These are phyloP conservation scores for Leptestheria dahalacensis DNA, from an alignment of 1,140 invertebrate genomes.

Conservation along the genomic window DNA sequence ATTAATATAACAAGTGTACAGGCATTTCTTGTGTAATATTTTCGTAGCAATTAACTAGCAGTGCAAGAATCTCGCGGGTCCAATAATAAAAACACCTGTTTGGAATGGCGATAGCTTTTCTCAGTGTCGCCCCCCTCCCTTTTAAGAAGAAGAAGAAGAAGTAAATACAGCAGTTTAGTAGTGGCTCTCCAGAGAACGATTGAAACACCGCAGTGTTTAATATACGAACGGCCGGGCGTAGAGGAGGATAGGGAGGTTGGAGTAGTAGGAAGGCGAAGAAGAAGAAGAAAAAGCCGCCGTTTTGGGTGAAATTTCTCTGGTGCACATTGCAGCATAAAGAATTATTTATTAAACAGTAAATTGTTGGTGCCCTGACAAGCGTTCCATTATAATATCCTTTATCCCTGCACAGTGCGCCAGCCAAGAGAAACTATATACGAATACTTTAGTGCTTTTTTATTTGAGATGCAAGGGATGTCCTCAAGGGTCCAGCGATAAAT, in stretches of 20 bases:
- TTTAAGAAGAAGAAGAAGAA: neutral
- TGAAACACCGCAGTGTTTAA: neutral
- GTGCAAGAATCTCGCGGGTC: neutral
- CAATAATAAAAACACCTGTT: neutral
- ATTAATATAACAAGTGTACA: no score
- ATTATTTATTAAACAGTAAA: neutral
- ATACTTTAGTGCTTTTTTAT: neutral
- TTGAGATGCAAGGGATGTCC: neutral
- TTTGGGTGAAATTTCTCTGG: neutral
- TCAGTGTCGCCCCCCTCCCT: no score
- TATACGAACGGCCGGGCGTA: no score
- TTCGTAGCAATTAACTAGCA: no score
- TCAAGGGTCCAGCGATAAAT: neutral
- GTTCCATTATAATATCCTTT: neutral
- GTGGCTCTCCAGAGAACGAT: neutral
- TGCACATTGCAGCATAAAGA: neutral
- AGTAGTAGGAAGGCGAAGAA: no score
- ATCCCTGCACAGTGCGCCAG: neutral
- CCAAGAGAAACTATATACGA: neutral
- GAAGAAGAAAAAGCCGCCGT: neutral
- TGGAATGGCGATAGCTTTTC: neutral
- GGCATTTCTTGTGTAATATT: neutral
- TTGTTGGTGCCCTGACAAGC: neutral
- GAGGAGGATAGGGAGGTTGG: no score
- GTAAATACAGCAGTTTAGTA: neutral